Conservation (phyloP, 2,888 invertebrate species). For the Zonitis immaculata region DNA sequence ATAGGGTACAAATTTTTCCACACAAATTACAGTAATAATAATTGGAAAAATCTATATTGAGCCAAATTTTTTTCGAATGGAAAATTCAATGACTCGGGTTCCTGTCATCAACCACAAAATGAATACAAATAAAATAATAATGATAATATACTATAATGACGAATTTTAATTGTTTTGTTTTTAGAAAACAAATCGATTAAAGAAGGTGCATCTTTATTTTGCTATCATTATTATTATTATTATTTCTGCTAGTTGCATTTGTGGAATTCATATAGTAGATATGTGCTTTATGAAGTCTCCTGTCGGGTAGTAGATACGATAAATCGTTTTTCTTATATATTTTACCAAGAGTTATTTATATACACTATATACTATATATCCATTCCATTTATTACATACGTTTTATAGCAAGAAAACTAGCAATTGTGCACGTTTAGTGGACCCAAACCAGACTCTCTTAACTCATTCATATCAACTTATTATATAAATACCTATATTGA, state of each 20-base stretch:
- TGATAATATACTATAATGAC: not conserved
- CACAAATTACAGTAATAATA: too few relatives aligned
- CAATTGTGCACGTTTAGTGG: not conserved
- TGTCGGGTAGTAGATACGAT: slow-evolving; percentile 4
- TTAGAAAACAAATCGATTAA: not conserved
- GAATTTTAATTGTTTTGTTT: too few relatives aligned
- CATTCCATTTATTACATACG: slow-evolving; percentile 3
- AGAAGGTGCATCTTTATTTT: not conserved
- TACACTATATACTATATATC: too few relatives aligned
- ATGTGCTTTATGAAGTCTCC: slow-evolving; percentile 11
- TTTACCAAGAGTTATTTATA: slow-evolving; percentile 6
- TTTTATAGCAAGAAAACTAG: not conserved
- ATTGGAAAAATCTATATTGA: too few relatives aligned
- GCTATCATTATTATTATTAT: not conserved
- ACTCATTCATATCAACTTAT: not conserved
- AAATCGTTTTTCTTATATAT: slow-evolving; percentile 9
- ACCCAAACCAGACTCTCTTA: not conserved
- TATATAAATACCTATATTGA: too few relatives aligned
- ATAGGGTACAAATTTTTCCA: too few relatives aligned
- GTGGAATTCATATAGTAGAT: slow-evolving; percentile 2
- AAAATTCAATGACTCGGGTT: too few relatives aligned
- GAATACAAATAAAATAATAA: too few relatives aligned
- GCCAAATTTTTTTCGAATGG: too few relatives aligned
- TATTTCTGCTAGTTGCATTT: not conserved
- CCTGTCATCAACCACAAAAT: too few relatives aligned